Base-by-base conservation (phyloP, 2,888 invertebrate genomes). In the Serripes groenlandicus region DNA sequence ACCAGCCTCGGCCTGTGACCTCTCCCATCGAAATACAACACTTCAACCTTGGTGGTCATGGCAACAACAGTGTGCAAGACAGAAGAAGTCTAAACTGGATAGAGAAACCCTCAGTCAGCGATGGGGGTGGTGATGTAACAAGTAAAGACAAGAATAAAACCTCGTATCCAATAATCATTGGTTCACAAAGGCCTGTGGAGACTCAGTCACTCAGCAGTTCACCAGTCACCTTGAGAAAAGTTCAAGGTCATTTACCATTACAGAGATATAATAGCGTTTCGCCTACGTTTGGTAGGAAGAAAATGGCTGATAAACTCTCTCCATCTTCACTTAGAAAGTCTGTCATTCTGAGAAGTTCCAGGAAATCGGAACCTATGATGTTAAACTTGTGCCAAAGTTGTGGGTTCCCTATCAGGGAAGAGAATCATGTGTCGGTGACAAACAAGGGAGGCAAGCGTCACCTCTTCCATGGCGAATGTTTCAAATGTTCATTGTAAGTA, bases 401-500 rank as follows among this genome's bases (percentile, higher is more conserved):
- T 85, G 91, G 91, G 23, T 91, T 91, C 73, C 88, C 89, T 0
- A 70, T 91, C 26, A 81, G 81, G 11, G 90, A 89, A 54, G 90
- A 91, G 26, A 86, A 80, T 23, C 73, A 88, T n/a, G 86, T 91
- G 26, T 90, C 91, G 0, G 81, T 89, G 34, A 71, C 82, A 26
- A 34, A 75, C 34, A 83, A 81, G 52, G 60, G 72, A 23, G 84
- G 85, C 18, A 85, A 84, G 56, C 78, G 90, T 56, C 83, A 81
- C 35, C 78, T 88, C 34, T 91, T 86, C 73, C 91, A 91, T 74
- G 78, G 78, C 0, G 80, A 86, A 56, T 91, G 91, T 81, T 91
- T 91, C 81, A 91, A 91, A 66, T 91, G 91, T 62, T 86, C 84
- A 30, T 78, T 77, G 91, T 91, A 90, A 87, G 91, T 85, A 56